Percentiles rank a stretch among this genome's conserved stretches.
Conservation (phyloP, 2,113 vertebrate genomes). For the Macquaria australasica region DNA sequence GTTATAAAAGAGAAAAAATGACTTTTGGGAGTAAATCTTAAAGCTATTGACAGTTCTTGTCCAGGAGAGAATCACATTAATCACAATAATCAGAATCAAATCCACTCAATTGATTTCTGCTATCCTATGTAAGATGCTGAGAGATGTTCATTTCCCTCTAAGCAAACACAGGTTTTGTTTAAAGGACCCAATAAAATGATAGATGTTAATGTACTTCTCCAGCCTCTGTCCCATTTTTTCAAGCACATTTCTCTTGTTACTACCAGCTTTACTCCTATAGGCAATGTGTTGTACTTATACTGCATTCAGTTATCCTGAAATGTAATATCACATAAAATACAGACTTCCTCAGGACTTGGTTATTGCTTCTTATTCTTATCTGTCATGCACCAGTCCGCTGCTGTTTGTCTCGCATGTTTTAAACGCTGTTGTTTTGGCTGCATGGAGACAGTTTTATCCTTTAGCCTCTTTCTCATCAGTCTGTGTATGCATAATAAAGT, state of each 20-base stretch:
- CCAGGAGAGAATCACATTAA: conserved; percentile 11
- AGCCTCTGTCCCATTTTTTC: neutral
- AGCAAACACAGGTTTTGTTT: neutral
- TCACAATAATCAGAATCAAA: conserved; percentile 28
- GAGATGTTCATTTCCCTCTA: conserved; percentile 5
- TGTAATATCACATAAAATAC: conserved; percentile 23
- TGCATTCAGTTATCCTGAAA: conserved; percentile 30
- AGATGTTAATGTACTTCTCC: conserved; percentile 24
- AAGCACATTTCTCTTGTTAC: conserved; percentile 9
- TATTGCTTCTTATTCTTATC: conserved; percentile 25
- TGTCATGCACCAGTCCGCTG: conserved; percentile 14
- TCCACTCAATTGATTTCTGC: neutral
- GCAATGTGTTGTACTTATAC: neutral
- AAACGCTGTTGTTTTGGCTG: conserved; percentile 6
- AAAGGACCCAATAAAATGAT: conserved; percentile 16
- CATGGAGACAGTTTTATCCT: conserved; percentile 13
- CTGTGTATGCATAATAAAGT: conserved; percentile 35
- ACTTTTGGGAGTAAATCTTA: neutral
- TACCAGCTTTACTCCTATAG: conserved; percentile 14
- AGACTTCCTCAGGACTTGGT: conserved; percentile 34
- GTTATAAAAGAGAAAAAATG: neutral
- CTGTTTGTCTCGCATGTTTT: conserved; percentile 31
- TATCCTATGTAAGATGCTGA: neutral
- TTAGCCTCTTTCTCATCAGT: conserved; percentile 4
- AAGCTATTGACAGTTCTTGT: neutral